Evolutionary conservation across 1,140 invertebrate species (phyloP).

Genomic region (Drosophila mojavensis): DNA sequence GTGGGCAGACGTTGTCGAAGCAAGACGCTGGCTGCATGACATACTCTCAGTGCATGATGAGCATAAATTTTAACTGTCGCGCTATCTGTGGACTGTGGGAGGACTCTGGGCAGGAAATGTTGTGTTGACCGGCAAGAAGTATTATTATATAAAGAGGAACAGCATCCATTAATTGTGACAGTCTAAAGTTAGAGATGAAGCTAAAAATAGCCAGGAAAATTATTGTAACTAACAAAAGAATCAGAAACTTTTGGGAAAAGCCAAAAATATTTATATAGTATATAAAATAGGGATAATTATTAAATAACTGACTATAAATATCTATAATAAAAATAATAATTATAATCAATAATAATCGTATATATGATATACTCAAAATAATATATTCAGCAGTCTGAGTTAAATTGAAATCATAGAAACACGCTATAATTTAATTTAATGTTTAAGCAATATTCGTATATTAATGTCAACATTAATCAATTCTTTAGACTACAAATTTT

Average conservation of each 20-base stretch:
- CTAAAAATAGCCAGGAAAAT: constrained; percentile 8
- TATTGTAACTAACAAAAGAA: not conserved
- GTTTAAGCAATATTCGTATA: too few species aligned
- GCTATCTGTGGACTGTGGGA: constrained; percentile 10
- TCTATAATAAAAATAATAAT: too few species aligned
- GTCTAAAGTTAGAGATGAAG: constrained; percentile 12
- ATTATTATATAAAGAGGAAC: not conserved
- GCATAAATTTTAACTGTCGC: constrained; percentile 21
- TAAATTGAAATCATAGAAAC: too few species aligned
- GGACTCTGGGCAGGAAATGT: constrained; percentile 9
- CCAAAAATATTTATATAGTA: not conserved
- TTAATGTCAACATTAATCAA: too few species aligned
- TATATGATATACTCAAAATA: too few species aligned
- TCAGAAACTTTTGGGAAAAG: not conserved
- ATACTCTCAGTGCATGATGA: constrained; percentile 16
- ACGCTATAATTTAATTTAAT: too few species aligned
- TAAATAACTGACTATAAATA: too few species aligned
- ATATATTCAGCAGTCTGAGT: too few species aligned
- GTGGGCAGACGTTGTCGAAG: constrained; percentile 40
- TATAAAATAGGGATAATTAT: too few species aligned
- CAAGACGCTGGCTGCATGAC: constrained; percentile 15
- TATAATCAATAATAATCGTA: too few species aligned
- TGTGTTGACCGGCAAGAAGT: not conserved
- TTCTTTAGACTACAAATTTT: too few species aligned
- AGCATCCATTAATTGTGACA: constrained; percentile 18